A percentile compares a stretch with the other conserved stretches of the same genome.
Conservation (phyloP, 2,797 vertebrate genomes). For the Momotus momota region DNA sequence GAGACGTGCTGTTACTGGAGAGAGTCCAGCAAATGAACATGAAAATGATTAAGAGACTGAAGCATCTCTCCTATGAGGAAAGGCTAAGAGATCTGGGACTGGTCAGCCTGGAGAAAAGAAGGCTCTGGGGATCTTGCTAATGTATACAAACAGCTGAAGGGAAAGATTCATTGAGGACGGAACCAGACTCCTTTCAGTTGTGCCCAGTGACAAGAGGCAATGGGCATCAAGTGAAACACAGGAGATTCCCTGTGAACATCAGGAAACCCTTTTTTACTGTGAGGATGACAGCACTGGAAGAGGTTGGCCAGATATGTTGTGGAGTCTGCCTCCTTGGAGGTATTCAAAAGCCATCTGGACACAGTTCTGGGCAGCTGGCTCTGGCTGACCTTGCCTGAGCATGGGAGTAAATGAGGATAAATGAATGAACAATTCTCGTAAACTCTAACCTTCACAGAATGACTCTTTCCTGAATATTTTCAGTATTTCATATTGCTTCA, state of each 20-base stretch:
- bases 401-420: neutral
- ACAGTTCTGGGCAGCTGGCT: neutral
- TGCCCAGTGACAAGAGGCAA: neutral
- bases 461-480: neutral
- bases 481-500: neutral
- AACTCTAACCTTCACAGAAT: neutral
- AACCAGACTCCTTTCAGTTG: neutral
- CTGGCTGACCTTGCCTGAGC: neutral
- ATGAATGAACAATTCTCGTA: neutral
- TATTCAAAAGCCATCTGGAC: neutral
- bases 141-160: neutral
- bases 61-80: neutral
- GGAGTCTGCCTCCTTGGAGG: neutral
- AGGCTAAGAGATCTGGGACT: neutral
- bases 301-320: neutral
- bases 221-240: neutral
- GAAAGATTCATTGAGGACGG: neutral
- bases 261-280: neutral
- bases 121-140: neutral
- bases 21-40: neutral
- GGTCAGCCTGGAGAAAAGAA: neutral
- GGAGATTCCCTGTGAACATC: rapidly evolving
- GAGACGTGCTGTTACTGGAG: neutral
- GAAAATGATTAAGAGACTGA: neutral
- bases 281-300: neutral